A percentile compares a stretch with the other conserved stretches of the same genome.
phyloP scores from a whole-genome alignment of 2,888 invertebrate genomes.

The Eucera pruinosa region DNA sequence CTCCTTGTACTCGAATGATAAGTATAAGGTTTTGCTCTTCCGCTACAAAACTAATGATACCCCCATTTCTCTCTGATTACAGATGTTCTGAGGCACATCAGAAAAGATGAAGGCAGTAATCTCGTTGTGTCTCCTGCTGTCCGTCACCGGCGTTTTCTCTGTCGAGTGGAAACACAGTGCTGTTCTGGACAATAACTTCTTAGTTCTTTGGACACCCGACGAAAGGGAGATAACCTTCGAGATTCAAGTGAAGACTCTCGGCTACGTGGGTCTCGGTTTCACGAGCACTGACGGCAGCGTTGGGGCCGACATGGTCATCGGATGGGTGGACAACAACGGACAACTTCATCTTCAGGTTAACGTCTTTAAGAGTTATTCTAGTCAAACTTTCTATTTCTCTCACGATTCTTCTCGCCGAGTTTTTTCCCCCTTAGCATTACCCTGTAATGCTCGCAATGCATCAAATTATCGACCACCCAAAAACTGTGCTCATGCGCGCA shows the following conservation, averaged over 20 bases:
- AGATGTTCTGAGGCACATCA: conserved; percentile 66
- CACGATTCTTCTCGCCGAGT: conserved; percentile 2
- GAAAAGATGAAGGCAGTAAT: conserved; percentile 79
- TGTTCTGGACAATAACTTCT: conserved; percentile 86
- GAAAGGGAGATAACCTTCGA: conserved; percentile 92
- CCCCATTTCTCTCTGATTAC: conserved; percentile 45
- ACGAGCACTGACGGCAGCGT: conserved; percentile 92
- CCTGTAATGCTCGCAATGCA: not conserved
- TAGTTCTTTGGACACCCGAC: conserved; percentile 90
- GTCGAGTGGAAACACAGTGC: conserved; percentile 86
- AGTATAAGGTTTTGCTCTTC: too few relatives aligned
- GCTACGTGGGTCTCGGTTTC: conserved; percentile 95
- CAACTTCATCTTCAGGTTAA: conserved; percentile 93
- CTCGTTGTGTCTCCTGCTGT: conserved; percentile 72
- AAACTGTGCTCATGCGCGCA: not conserved
- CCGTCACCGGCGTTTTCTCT: conserved; percentile 67
- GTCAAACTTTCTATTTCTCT: not conserved
- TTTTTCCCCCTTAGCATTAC: not conserved
- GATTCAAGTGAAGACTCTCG: conserved; percentile 92
- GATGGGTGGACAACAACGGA: conserved; percentile 93
- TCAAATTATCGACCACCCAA: not conserved
- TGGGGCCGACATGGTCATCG: conserved; percentile 94
- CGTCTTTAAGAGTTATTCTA: conserved; percentile 64
- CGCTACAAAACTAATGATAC: too few relatives aligned
- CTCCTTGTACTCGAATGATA: too few relatives aligned